Evolutionary conservation across 2,113 vertebrate species (phyloP).

Genomic region (Cephalopterus ornatus): DNA sequence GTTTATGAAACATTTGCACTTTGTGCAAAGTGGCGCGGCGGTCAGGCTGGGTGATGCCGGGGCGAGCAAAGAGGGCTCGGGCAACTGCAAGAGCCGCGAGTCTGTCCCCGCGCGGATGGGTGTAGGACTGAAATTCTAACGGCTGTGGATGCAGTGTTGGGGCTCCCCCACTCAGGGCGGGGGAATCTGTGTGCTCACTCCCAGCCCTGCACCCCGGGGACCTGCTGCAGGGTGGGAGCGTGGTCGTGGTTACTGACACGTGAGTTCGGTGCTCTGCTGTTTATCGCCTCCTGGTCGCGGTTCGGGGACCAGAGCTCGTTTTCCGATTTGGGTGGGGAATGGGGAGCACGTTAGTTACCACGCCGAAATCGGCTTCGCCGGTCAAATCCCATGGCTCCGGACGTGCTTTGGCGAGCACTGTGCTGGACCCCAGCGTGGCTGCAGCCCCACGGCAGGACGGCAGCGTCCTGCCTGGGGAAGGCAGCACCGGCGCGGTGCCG

Average conservation of each 20-base stretch:
- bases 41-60: background rate
- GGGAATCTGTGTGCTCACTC: background rate
- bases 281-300: accelerated
- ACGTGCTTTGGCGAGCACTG: background rate
- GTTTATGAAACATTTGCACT: background rate
- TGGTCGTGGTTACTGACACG: accelerated
- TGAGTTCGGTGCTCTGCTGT: background rate
- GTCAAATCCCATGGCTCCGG: background rate
- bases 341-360: accelerated
- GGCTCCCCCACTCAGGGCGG: background rate
- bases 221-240: background rate
- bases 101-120: background rate
- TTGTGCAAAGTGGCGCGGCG: background rate
- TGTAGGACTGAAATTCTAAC: background rate
- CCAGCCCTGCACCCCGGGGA: accelerated
- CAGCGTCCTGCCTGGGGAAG: background rate
- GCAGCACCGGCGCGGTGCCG: background rate
- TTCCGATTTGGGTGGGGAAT: background rate
- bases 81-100: background rate
- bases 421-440: background rate
- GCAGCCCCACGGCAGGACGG: background rate
- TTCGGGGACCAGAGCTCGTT: background rate
- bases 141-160: background rate
- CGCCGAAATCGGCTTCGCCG: accelerated
- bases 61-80: background rate